phyloP scores from a whole-genome alignment of 2,797 vertebrate genomes.

The Tragelaphus oryx region DNA sequence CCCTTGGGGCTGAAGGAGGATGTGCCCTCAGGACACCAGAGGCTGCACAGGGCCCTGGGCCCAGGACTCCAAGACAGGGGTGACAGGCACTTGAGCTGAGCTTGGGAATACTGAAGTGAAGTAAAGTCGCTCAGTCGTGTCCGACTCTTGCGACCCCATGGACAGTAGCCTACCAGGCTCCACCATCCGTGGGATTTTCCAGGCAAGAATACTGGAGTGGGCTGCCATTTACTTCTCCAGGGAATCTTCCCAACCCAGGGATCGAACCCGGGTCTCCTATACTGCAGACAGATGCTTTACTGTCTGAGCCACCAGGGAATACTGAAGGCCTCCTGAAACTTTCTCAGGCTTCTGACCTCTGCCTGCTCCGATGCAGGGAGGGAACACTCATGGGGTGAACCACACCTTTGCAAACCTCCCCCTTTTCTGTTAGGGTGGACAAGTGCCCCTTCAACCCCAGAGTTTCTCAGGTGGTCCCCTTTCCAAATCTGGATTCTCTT shows the following conservation, averaged over 20 bases:
- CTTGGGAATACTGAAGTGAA: neutral
- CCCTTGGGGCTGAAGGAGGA: too few species aligned
- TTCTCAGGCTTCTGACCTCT: neutral
- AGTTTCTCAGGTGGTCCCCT: neutral
- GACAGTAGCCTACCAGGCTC: too few species aligned
- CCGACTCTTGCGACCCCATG: too few species aligned
- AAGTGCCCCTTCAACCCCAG: neutral
- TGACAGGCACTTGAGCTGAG: fast-evolving
- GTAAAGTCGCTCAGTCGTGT: too few species aligned
- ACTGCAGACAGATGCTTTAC: too few species aligned
- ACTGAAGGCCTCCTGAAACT: neutral
- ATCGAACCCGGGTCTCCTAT: too few species aligned
- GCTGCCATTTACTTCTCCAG: too few species aligned
- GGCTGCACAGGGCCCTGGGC: neutral
- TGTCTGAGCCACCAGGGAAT: too few species aligned
- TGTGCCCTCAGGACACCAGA: neutral
- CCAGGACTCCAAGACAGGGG: neutral
- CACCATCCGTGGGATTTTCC: too few species aligned
- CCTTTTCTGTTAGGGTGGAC: neutral
- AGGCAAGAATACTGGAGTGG: too few species aligned
- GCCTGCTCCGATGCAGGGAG: neutral
- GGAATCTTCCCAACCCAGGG: too few species aligned
- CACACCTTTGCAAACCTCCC: neutral
- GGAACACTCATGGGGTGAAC: neutral
- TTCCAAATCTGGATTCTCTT: neutral